phyloP scores from a whole-genome alignment of 2,113 vertebrate species.

The human (Homo sapiens) region DNA sequence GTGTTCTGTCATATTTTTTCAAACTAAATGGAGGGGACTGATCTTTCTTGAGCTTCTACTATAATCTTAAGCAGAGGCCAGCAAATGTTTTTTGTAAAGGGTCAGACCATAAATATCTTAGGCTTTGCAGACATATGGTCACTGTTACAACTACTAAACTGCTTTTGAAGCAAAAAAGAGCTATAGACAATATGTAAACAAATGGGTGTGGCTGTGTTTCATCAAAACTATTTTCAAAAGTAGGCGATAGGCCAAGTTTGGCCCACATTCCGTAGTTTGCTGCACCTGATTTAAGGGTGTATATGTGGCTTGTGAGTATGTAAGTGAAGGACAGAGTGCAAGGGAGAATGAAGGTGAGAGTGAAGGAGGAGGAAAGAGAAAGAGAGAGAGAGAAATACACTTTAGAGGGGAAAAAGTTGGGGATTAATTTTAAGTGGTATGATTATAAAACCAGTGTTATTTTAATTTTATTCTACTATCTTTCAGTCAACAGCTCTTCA shows the following conservation, averaged over 20 bases:
- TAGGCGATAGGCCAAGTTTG: background rate
- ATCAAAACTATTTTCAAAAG: background rate
- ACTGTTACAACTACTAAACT: background rate
- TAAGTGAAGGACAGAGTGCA: background rate
- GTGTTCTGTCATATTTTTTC: background rate
- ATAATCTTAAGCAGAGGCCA: background rate
- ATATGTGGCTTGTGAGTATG: background rate
- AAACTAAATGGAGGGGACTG: background rate
- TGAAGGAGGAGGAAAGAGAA: too few relatives aligned
- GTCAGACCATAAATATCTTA: background rate
- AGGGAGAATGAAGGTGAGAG: background rate
- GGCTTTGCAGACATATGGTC: background rate
- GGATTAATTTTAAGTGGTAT: background rate
- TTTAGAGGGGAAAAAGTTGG: background rate
- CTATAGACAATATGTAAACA: background rate
- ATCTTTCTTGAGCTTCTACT: background rate
- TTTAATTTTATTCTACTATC: background rate
- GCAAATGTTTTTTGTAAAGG: conserved; percentile 9
- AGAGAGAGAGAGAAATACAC: background rate
- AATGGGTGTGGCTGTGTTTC: background rate
- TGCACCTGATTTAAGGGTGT: background rate
- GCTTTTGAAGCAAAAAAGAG: background rate
- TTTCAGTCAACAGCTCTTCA: background rate
- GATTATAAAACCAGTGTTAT: background rate
- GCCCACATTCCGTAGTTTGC: background rate